Evolutionary conservation across 2,888 invertebrate genomes (phyloP), one percentile per base, ranked within the genome.

Genomic region (Zeuzera pyrina): DNA sequence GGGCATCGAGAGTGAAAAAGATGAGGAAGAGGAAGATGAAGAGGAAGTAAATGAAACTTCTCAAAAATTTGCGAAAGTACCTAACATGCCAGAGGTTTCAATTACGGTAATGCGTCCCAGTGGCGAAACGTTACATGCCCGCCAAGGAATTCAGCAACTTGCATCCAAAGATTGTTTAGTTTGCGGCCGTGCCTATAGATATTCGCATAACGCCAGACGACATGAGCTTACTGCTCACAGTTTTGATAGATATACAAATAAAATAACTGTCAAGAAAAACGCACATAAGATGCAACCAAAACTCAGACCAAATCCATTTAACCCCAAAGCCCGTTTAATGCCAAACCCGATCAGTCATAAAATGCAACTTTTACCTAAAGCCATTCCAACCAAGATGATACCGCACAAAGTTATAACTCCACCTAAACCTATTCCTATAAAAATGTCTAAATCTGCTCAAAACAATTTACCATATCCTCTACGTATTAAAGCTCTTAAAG

Each of bases 231-330:
- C 72, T 1, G 55, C 84, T 2, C 84, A 85, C 41, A 61, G 69
- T 35, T 85, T 84, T 41, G 84, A 85, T 44, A 65, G 84, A 33
- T 85, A 85, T 51, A 84, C 84, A 11, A 85, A 85, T 47, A 84
- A 79, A 58, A 52, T 71, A 7, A 67, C 68, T 12, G 44, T 52
- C 21, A 71, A 72, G 43, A 78, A 71, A 39, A 60, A 59, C 7
- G 38, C 56, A 8, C 65, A 61, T 27, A 57, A 73, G 52, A 57
- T 73, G 53, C 70, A 69, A 52, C 74, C 77, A 3, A 84, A 84
- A 62, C 57, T 81, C 8, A 64, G 83, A 45, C 81, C 81, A 1
- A 85, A 83, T 40, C 83, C 84, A 2, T 84, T 83, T 42, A 84
- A 84, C 37, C 81, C 84, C 8, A 83, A 84, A 57, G 70, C 83